These are phyloP conservation scores for Andrena camellia DNA, from an alignment of 2,888 invertebrate genomes.

Conservation along the genomic window DNA sequence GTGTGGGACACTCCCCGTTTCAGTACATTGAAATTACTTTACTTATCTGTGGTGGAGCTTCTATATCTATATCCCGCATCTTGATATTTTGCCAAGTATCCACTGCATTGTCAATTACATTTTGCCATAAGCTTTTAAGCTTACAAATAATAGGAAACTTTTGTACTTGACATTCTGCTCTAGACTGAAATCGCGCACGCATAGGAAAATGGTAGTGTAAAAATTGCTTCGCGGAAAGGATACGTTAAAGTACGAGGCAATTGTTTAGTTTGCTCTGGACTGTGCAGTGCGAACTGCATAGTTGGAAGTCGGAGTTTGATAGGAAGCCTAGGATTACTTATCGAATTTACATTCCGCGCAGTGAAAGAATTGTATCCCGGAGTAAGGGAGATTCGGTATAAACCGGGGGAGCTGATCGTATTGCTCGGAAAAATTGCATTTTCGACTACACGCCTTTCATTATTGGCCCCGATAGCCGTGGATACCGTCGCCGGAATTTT, in stretches of 20 bases:
- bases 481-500: conserved; percentile 35
- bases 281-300: neutral
- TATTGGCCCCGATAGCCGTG: conserved; percentile 26
- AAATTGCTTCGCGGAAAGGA: neutral
- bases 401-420: conserved; percentile 9
- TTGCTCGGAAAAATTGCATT: conserved; percentile 50
- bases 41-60: too few species aligned
- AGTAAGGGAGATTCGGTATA: conserved; percentile 16
- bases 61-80: too few species aligned
- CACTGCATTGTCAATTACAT: too few species aligned
- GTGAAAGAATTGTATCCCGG: conserved; percentile 14
- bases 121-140: too few species aligned
- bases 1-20: too few species aligned
- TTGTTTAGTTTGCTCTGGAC: neutral
- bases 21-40: too few species aligned
- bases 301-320: neutral
- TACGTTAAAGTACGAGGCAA: neutral
- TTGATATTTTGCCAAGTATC: too few species aligned
- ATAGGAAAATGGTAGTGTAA: neutral
- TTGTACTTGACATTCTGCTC: conserved; percentile 4
- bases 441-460: conserved; percentile 44
- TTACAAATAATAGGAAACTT: neutral
- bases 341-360: conserved; percentile 31
- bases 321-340: conserved; percentile 34
- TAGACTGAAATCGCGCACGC: conserved; percentile 6